These are phyloP conservation scores for Drosophila subpulchrella DNA, from an alignment of 1,140 invertebrate species.

Conservation along the genomic window DNA sequence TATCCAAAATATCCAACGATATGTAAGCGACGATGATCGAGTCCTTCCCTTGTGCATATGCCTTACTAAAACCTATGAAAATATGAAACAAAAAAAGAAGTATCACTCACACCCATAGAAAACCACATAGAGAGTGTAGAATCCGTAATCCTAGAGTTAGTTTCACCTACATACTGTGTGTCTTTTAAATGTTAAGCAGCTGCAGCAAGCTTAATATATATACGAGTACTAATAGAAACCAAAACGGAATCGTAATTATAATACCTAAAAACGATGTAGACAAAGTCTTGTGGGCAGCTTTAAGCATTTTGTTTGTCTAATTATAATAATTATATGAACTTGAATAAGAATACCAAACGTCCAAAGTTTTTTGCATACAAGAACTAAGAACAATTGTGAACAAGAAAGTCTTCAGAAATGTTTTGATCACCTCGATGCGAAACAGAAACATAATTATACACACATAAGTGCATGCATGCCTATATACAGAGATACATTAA, in stretches of 20 bases:
- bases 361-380: conserved; percentile 68
- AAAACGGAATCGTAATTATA: conserved; percentile 29
- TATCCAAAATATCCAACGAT: conserved; percentile 36
- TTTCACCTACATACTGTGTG: conserved; percentile 73
- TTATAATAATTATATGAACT: conserved; percentile 36
- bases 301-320: conserved; percentile 71
- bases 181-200: conserved; percentile 73
- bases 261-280: conserved; percentile 43
- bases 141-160: conserved; percentile 48
- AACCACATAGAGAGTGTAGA: conserved; percentile 29
- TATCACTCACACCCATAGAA: conserved; percentile 1
- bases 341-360: conserved; percentile 75
- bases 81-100: not conserved
- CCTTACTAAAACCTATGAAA: conserved; percentile 49
- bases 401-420: conserved; percentile 73
- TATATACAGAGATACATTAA: conserved; percentile 22
- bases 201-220: conserved; percentile 51
- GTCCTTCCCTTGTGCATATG: conserved; percentile 70
- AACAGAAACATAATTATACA: conserved; percentile 43
- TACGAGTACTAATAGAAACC: conserved; percentile 18
- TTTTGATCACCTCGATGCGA: conserved; percentile 40
- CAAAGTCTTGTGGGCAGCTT: conserved; percentile 77
- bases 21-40: conserved; percentile 39
- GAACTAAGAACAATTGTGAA: conserved; percentile 80
- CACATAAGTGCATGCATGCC: conserved; percentile 38